phyloP scores from a whole-genome alignment of 23 tunicate species.

The Pegea sp. region DNA sequence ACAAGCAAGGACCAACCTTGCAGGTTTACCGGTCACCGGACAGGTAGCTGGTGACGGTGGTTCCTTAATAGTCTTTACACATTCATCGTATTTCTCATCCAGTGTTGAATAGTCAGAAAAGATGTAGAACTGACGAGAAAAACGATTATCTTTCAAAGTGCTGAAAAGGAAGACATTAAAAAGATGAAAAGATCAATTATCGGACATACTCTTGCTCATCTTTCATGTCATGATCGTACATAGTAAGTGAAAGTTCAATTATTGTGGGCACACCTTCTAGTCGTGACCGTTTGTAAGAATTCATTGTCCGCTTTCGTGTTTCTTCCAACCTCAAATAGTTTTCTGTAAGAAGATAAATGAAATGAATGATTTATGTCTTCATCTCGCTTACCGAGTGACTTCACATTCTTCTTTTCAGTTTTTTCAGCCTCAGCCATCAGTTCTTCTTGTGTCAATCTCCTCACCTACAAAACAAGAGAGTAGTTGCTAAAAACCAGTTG shows the following conservation, averaged over 20 bases:
- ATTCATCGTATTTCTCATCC: background rate
- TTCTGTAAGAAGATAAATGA: conserved; percentile 6
- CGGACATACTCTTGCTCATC: conserved; percentile 17
- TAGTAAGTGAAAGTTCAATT: conserved; percentile 26
- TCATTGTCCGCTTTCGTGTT: conserved; percentile 29
- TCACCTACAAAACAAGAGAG: conserved; percentile 8
- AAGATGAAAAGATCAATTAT: too few relatives aligned
- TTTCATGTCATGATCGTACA: conserved; percentile 4
- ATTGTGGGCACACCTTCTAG: conserved; percentile 49
- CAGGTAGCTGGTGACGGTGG: conserved; percentile 3
- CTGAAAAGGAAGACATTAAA: too few relatives aligned
- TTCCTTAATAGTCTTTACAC: background rate
- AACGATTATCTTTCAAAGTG: too few relatives aligned
- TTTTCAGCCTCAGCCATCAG: conserved; percentile 77
- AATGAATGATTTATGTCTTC: background rate
- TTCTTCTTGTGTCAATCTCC: conserved; percentile 85
- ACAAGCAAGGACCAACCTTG: background rate
- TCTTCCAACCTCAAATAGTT: conserved; percentile 67
- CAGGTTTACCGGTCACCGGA: conserved; percentile 45
- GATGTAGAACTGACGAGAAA: too few relatives aligned
- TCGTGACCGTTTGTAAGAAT: conserved; percentile 46
- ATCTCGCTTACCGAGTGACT: conserved; percentile 25
- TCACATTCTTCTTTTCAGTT: conserved; percentile 66
- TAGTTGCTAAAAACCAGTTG: too few relatives aligned
- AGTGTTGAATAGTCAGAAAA: too few relatives aligned